phyloP scores from a whole-genome alignment of 2,797 vertebrate species.

The Danio albolineatus region DNA sequence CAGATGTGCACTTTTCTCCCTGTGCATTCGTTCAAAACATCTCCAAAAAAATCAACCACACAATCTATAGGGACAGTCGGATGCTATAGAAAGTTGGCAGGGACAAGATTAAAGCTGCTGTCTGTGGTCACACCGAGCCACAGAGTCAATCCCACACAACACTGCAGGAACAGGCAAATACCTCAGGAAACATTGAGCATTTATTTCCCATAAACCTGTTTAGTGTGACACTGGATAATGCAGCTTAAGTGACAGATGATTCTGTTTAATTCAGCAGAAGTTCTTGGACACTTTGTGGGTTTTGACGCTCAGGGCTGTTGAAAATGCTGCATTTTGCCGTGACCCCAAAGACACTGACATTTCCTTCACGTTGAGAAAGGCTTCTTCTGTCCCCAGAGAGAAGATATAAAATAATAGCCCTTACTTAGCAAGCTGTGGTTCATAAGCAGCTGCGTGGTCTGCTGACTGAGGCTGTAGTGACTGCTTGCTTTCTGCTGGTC shows the following conservation, averaged over 20 bases:
- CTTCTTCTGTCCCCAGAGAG: conserved; percentile 53
- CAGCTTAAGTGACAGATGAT: conserved; percentile 75
- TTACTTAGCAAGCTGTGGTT: conserved; percentile 50
- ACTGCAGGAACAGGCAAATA: conserved; percentile 63
- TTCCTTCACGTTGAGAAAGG: conserved; percentile 47
- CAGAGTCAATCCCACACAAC: conserved; percentile 63
- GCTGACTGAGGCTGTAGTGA: conserved; percentile 47
- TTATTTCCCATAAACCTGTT: conserved; percentile 78
- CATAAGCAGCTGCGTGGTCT: conserved; percentile 49
- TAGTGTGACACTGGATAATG: conserved; percentile 72
- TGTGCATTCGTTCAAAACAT: not conserved
- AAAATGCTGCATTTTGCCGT: conserved; percentile 61
- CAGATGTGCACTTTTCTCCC: conserved; percentile 6
- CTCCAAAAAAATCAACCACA: not conserved
- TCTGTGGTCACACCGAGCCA: conserved; percentile 59
- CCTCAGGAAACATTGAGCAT: conserved; percentile 72
- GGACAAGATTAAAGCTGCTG: conserved; percentile 72
- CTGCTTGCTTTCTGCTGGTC: conserved; percentile 51
- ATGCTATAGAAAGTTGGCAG: conserved; percentile 66
- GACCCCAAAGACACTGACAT: conserved; percentile 52
- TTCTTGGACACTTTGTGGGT: conserved; percentile 48
- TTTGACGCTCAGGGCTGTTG: conserved; percentile 67
- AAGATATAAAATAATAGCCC: conserved; percentile 54
- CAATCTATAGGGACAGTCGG: conserved; percentile 29
- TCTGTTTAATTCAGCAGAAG: conserved; percentile 69